Evolutionary conservation across 2,888 invertebrate genomes (phyloP).

Genomic region (Macrophya annulata): DNA sequence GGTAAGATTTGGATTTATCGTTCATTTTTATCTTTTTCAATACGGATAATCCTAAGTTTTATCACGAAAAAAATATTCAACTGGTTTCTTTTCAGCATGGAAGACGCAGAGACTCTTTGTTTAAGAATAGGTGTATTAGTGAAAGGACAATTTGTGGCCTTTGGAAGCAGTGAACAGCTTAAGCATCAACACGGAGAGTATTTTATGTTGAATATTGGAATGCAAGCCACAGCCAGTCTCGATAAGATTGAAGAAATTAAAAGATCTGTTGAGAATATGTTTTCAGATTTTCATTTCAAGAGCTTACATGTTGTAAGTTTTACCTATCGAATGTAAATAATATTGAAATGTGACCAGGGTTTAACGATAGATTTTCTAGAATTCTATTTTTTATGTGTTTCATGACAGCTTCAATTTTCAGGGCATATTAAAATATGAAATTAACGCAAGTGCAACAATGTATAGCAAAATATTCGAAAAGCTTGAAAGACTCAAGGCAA

Average conservation of each 20-base stretch:
- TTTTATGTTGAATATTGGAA: conserved; percentile 60
- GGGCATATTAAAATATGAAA: conserved; percentile 62
- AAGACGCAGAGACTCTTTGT: conserved; percentile 64
- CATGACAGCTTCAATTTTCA: conserved; percentile 31
- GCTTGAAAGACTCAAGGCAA: conserved; percentile 59
- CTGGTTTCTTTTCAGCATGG: conserved; percentile 55
- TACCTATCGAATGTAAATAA: neutral
- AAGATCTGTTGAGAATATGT: conserved; percentile 56
- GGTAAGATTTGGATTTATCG: conserved; percentile 38
- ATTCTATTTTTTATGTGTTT: conserved; percentile 5
- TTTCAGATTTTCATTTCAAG: conserved; percentile 60
- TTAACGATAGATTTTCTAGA: neutral
- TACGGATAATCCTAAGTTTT: neutral
- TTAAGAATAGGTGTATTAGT: conserved; percentile 62
- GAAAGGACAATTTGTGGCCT: conserved; percentile 60
- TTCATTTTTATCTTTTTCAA: neutral
- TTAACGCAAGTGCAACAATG: conserved; percentile 56
- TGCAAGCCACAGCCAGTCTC: conserved; percentile 48
- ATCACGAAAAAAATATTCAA: neutral
- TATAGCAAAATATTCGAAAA: conserved; percentile 57
- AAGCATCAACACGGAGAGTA: conserved; percentile 60
- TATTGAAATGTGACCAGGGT: neutral
- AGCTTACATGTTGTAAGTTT: conserved; percentile 59
- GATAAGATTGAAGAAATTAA: conserved; percentile 58
- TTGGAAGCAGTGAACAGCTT: conserved; percentile 61